Evolutionary conservation across 2,888 invertebrate species (phyloP), one percentile per base, ranked within the genome.

Genomic region (Microplitis manilae): DNA sequence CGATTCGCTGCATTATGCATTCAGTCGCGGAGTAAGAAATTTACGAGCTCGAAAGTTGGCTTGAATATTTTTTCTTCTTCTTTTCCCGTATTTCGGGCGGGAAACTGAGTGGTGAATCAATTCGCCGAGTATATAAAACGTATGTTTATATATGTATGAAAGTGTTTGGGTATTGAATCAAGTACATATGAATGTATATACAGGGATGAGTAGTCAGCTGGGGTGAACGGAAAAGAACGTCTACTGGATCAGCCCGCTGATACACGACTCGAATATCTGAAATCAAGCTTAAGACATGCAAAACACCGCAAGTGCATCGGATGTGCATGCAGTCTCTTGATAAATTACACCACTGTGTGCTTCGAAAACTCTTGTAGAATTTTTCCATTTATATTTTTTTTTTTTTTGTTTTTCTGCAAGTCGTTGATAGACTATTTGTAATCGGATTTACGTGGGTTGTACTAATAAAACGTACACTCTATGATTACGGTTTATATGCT

Each of bases 1-100:
- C 38, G 61, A 71, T 71, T 71, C 61, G 6, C 39, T 71, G 38
- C 61, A 71, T 71, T 71, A 71, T 71, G 71, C 71, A 71, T 71
- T 71, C 71, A 39, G 71, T 71, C 40, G 38, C 30, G 38, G 20
- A 50, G 59, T 60, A 50, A 71, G 61, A 71, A 59, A 61, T 72
- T 72, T 72, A 72, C 72, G 64, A 64, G 62, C 9, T 40, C 30
- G 17, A 61, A 72, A 72, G 13, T 8, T 50, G 8, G 0, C 8
- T 50, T 13, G 13, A 9, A 9, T 6, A 2, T 6, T 50, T 50
- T 6, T 69, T 50, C 40, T 38, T 61, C 17, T 60, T 59, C 5
- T 50, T 6, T 50, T 13, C 2, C 13, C 50, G 15, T 62, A 40
- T 72, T 71, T 71, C 59, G 38, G 38, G 59, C 30, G 30, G 30